These are phyloP conservation scores for Caerostris darwini DNA, from an alignment of 1,140 invertebrate genomes.

Conservation along the genomic window DNA sequence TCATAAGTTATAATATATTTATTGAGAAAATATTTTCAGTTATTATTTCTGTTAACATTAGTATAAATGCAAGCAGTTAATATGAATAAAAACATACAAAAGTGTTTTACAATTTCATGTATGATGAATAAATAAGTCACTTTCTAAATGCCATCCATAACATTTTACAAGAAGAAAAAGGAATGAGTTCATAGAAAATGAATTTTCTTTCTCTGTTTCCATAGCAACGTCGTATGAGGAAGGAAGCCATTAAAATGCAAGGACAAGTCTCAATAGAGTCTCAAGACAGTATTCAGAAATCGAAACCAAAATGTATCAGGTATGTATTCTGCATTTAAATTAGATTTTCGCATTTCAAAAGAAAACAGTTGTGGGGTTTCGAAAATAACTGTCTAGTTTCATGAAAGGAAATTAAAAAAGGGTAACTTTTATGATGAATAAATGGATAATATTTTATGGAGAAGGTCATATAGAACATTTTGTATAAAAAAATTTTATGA, in stretches of 20 bases:
- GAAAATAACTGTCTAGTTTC: background rate
- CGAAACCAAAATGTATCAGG: constrained; percentile 55
- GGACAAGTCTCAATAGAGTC: constrained; percentile 73
- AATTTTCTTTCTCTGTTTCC: constrained; percentile 35
- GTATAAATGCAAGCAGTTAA: no score
- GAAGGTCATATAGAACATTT: no score
- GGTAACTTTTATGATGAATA: no score
- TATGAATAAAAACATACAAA: no score
- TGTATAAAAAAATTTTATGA: no score
- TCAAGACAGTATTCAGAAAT: constrained; percentile 59
- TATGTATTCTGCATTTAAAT: constrained; percentile 8
- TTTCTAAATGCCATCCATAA: background rate
- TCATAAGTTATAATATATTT: no score
- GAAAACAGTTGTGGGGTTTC: background rate
- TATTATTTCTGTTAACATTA: no score
- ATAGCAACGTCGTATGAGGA: constrained; percentile 68
- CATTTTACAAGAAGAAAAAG: background rate
- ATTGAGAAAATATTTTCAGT: no score
- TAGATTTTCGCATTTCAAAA: background rate
- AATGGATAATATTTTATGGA: no score
- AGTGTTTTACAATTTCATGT: no score
- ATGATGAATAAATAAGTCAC: background rate
- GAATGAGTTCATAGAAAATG: background rate
- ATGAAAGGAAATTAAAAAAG: no score
- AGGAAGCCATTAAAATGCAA: constrained; percentile 69